Percentiles rank a stretch among this genome's conserved stretches.
phyloP scores from a whole-genome alignment of 2,888 invertebrate species.

The Scrobipalpa costella region DNA sequence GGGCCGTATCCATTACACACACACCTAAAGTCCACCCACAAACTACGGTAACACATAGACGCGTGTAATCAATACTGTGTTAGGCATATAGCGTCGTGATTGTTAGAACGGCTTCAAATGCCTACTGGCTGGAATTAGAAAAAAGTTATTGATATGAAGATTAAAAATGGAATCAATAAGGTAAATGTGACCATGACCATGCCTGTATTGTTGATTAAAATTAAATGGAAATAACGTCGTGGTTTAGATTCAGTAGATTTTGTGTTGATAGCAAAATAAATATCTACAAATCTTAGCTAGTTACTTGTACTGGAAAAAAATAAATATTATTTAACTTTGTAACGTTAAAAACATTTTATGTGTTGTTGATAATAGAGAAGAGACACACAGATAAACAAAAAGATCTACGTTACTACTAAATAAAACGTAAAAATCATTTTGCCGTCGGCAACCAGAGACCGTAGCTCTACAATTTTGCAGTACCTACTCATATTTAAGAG shows the following conservation, averaged over 20 bases:
- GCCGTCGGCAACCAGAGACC: constrained; percentile 1
- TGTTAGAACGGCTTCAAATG: constrained; percentile 1
- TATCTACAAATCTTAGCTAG: too few relatives aligned
- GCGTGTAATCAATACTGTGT: constrained; percentile 49
- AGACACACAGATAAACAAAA: too few relatives aligned
- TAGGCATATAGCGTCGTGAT: constrained; percentile 41
- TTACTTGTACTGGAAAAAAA: too few relatives aligned
- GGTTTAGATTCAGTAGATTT: too few relatives aligned
- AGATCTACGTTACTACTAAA: neutral
- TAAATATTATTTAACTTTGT: too few relatives aligned
- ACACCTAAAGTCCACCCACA: constrained; percentile 72
- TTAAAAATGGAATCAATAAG: neutral
- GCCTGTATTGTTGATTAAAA: neutral
- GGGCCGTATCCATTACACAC: constrained; percentile 71
- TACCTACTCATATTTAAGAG: too few relatives aligned
- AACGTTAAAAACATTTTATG: too few relatives aligned
- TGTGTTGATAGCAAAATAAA: too few relatives aligned
- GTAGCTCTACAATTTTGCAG: neutral
- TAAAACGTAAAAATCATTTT: neutral
- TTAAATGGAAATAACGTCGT: too few relatives aligned
- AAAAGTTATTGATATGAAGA: too few relatives aligned
- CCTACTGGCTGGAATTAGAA: constrained; percentile 10
- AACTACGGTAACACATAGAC: constrained; percentile 45
- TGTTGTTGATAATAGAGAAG: too few relatives aligned
- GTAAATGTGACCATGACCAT: neutral